These are phyloP conservation scores for Cataglyphis hispanica DNA, from an alignment of 1,140 invertebrate species.

Conservation along the genomic window DNA sequence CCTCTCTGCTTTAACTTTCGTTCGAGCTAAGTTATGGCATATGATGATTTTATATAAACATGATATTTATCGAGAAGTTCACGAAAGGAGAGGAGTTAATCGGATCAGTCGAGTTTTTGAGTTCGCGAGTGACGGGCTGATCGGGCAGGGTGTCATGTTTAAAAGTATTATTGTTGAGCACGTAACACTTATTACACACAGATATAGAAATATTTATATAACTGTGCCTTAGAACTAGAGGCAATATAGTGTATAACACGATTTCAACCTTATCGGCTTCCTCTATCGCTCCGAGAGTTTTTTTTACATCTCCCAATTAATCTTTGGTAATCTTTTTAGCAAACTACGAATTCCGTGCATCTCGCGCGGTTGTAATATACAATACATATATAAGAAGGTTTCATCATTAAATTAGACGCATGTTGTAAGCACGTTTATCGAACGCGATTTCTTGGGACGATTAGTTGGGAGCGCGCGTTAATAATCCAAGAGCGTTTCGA, in stretches of 20 bases:
- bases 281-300: slow-evolving; percentile 33
- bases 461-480: not conserved
- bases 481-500: not conserved
- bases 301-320: slow-evolving; percentile 1
- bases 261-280: slow-evolving; percentile 47
- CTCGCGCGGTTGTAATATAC: slow-evolving; percentile 43
- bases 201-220: slow-evolving; percentile 62
- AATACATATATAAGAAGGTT: not conserved
- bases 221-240: slow-evolving; percentile 71
- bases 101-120: not conserved
- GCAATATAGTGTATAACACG: slow-evolving; percentile 51
- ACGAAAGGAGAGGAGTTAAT: not conserved
- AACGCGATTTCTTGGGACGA: not conserved
- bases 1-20: slow-evolving; percentile 58
- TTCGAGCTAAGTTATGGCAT: slow-evolving; percentile 20
- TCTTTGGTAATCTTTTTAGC: slow-evolving; percentile 13
- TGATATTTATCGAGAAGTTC: slow-evolving; percentile 14
- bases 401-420: slow-evolving; percentile 6
- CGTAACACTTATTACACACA: slow-evolving; percentile 59
- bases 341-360: not conserved
- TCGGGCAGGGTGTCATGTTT: slow-evolving; percentile 41
- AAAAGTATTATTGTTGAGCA: slow-evolving; percentile 58
- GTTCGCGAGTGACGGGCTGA: slow-evolving; percentile 15
- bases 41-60: slow-evolving; percentile 53
- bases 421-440: slow-evolving; percentile 7